phyloP scores from a whole-genome alignment of 2,888 invertebrate species.

The Dioctria linearis region DNA sequence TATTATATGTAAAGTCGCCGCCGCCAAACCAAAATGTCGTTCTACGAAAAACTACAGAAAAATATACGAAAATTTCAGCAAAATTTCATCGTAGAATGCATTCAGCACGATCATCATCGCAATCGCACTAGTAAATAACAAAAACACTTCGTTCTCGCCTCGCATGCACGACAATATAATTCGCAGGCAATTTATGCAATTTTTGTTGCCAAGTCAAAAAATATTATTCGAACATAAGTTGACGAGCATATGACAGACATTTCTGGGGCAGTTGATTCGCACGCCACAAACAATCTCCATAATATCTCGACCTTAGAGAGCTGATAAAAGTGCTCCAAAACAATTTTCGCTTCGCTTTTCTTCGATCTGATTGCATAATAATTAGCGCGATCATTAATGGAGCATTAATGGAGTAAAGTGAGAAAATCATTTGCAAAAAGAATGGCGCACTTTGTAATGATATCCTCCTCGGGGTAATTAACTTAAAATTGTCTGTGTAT shows the following conservation, averaged over 20 bases:
- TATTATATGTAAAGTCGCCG: no score
- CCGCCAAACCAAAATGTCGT: no score
- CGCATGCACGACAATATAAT: not conserved
- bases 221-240: not conserved
- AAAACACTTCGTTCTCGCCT: not conserved
- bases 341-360: not conserved
- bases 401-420: not conserved
- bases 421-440: not conserved
- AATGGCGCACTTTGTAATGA: not conserved
- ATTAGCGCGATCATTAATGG: not conserved
- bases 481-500: not conserved
- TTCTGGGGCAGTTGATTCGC: conserved; percentile 33
- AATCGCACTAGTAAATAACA: not conserved
- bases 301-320: not conserved
- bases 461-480: conserved; percentile 26
- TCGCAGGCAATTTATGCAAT: conserved; percentile 33
- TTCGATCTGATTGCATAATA: conserved; percentile 13
- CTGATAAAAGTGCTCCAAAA: conserved; percentile 13
- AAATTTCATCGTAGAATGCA: not conserved
- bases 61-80: not conserved
- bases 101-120: no score
- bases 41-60: no score
- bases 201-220: conserved; percentile 25
- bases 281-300: conserved; percentile 3
- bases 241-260: conserved; percentile 34